Evolutionary conservation across 2,797 vertebrate genomes (phyloP), one percentile per base, ranked within the genome.

Genomic region (Pangasius djambal): DNA sequence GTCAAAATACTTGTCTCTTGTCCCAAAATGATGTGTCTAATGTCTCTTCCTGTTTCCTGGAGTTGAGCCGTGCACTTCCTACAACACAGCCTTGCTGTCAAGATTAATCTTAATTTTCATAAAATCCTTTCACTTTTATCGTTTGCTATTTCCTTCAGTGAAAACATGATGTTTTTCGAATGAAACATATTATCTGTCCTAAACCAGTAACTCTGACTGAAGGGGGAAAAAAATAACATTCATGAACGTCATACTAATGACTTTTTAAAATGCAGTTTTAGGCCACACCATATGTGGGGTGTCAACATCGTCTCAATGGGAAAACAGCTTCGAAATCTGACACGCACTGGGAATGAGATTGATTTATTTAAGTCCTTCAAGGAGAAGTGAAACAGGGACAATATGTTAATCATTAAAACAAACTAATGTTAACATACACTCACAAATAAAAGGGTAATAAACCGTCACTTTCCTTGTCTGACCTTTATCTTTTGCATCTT

Each of bases 81-180:
- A 81, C 59, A 87, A 52, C 28, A 82, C 40, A 40, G 65, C 59
- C 70, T 6, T 44, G 44, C 55, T 52, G 67, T 63, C 13, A 20
- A 86, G 72, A 90, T 89, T 52, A 67, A 88, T 90, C 84, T 90
- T 88, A 88, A 85, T 90, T 65, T 82, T 83, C 44, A 70, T 87
- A 83, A 87, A 89, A 79, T 7, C 57, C 87, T 67, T 52, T 85
- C 88, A 59, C 52, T 81, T 88, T 86, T 81, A 77, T 87, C 78
- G 70, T 78, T 89, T 86, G 57, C 79, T 85, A 16, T 48, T 18
- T 63, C 52, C 2, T n/a, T 25, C 12, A 20, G 34, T 40, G 50
- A 59, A 69, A 74, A 37, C 13, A 18, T 40, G 57, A 48, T 61
- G 25, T 48, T 37, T 72, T 40, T 16, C 6, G 8, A 28, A 78